These are phyloP conservation scores for Lycocerus yunnanus DNA, from an alignment of 2,888 invertebrate species.

Conservation along the genomic window DNA sequence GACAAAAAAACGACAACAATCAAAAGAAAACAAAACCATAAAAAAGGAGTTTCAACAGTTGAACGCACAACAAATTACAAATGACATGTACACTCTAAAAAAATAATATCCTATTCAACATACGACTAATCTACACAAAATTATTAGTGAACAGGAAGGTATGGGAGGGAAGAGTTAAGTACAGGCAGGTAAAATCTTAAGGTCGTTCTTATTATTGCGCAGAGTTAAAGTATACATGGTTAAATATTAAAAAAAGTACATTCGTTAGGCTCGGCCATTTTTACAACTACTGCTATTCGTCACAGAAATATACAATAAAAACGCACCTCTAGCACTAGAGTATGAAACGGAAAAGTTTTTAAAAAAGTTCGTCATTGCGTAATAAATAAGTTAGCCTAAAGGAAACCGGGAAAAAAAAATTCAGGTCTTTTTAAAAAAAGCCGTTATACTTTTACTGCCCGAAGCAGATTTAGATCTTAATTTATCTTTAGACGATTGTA, in stretches of 20 bases:
- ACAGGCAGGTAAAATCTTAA: neutral
- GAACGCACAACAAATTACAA: neutral
- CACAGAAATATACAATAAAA: neutral
- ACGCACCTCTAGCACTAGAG: neutral
- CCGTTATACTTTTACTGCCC: constrained; percentile 79
- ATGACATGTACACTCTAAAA: neutral
- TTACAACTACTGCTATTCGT: neutral
- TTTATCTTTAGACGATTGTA: constrained; percentile 72
- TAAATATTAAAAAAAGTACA: neutral
- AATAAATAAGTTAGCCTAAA: constrained; percentile 11
- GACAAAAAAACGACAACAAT: neutral
- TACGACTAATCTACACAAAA: neutral
- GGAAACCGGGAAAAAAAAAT: neutral
- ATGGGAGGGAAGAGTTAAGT: neutral
- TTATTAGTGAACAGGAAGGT: neutral
- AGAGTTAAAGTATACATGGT: neutral
- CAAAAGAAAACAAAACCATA: neutral
- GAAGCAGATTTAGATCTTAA: constrained; percentile 76
- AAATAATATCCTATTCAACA: neutral
- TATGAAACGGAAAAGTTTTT: neutral
- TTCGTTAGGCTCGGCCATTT: neutral
- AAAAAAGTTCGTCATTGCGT: neutral
- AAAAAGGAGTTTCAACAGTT: neutral
- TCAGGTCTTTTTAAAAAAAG: constrained; percentile 73
- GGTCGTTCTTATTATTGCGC: neutral